Evolutionary conservation across 2,797 vertebrate species (phyloP), one percentile per base, ranked within the genome.

Genomic region (Sparidentex hasta): DNA sequence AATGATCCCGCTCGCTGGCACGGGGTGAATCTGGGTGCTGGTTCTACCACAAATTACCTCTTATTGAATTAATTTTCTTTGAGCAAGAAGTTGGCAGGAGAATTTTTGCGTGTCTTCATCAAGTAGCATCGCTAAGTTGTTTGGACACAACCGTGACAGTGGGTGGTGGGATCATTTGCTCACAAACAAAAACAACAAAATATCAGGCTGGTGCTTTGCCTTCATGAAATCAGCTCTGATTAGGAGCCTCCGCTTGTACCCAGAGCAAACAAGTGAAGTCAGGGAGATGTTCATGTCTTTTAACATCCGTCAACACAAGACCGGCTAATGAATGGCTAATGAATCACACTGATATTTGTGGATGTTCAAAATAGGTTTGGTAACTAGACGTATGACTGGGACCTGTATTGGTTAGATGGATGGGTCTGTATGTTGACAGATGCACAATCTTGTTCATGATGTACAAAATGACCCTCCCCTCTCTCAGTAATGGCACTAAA

Each of bases 41-140:
- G 79, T 88, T 90, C 74, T 71, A 70, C 73, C 79, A 71, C 76
- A 89, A 92, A 92, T 84, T 46, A 76, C 79, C 71, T 82, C 79
- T 88, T 87, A 89, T 73, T 88, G 72, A 93, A 93, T 92, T 80
- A 57, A 90, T 90, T 90, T 87, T 85, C 85, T 80, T 82, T 86
- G 77, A 89, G 73, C 69, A 63, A 88, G 7, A 87, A 80, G 62
- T 62, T 77, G 82, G 81, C 82, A 79, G 55, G 38, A 57, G 56
- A 58, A 56, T 59, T 67, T 59, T 67, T 33, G 62, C 46, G 7
- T 44, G 47, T 86, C 75, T 77, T 69, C 33, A 38, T 38, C 33
- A 38, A 66, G 80, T 48, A 47, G 69, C 41, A 78, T 78, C 51
- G 27, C 20, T 4, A 18, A 55, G 52, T 57, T 72, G 71, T 82